Conservation (phyloP, 2,113 vertebrate genomes). For the Catharus bicknelli region DNA sequence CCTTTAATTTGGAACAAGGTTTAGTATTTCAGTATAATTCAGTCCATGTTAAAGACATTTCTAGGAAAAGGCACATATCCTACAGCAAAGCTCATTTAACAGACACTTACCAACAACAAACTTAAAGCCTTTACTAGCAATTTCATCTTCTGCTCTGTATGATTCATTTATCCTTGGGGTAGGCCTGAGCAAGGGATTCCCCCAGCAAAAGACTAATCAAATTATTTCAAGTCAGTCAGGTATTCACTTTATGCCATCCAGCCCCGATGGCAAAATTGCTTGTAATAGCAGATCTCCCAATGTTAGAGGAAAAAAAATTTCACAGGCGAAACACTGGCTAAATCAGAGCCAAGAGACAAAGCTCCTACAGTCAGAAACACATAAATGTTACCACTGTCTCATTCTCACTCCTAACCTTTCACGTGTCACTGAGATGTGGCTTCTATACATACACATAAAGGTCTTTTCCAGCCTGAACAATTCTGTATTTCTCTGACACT, state of each 20-base stretch:
- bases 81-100: constrained; percentile 26
- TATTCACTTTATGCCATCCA: neutral
- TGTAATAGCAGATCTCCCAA: neutral
- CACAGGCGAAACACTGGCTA: neutral
- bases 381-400: neutral
- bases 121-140: neutral
- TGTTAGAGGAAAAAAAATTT: neutral
- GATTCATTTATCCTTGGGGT: constrained; percentile 22
- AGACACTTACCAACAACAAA: constrained; percentile 29
- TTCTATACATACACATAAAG: neutral
- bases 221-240: constrained; percentile 37
- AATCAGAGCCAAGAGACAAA: constrained; percentile 17
- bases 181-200: constrained; percentile 25
- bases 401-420: neutral
- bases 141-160: neutral
- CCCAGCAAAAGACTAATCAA: neutral
- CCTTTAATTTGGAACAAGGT: neutral
- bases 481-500: neutral
- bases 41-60: neutral
- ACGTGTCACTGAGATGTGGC: fast-evolving
- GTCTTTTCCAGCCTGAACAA: neutral
- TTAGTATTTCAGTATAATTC: neutral
- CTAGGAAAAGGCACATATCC: neutral
- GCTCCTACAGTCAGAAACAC: neutral
- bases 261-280: neutral